Evolutionary conservation across 1,140 invertebrate genomes (phyloP).

Genomic region (Nilaparvata lugens): DNA sequence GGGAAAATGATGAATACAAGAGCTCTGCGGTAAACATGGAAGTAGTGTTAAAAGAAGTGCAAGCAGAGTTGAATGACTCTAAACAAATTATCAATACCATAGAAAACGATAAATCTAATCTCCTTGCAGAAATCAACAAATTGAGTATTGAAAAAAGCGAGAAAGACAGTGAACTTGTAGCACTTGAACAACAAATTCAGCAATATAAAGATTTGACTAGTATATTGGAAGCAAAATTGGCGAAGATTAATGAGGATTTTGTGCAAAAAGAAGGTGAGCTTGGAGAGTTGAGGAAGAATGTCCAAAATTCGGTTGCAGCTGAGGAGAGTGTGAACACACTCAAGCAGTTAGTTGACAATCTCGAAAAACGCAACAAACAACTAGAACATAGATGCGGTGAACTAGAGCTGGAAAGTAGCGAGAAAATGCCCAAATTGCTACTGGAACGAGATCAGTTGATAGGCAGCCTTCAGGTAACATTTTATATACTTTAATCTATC

Average conservation of each 20-base stretch:
- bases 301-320: neutral
- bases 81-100: slow-evolving; percentile 4
- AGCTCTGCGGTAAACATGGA: no score
- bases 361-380: neutral
- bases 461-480: slow-evolving; percentile 16
- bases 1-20: no score
- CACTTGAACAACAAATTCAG: neutral
- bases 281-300: no score
- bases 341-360: neutral
- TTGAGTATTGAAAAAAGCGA: slow-evolving; percentile 5
- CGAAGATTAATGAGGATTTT: neutral
- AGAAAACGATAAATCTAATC: neutral
- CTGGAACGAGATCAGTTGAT: slow-evolving; percentile 17
- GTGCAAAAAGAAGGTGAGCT: neutral
- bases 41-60: no score
- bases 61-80: no score
- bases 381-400: slow-evolving; percentile 1
- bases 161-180: neutral
- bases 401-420: neutral
- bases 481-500: neutral
- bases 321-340: neutral
- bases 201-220: slow-evolving; percentile 4
- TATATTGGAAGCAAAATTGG: slow-evolving; percentile 5
- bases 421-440: slow-evolving; percentile 4
- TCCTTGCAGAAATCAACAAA: neutral